Base-by-base conservation (phyloP, 2,888 invertebrate species). In the Aproaerema taeniolella region DNA sequence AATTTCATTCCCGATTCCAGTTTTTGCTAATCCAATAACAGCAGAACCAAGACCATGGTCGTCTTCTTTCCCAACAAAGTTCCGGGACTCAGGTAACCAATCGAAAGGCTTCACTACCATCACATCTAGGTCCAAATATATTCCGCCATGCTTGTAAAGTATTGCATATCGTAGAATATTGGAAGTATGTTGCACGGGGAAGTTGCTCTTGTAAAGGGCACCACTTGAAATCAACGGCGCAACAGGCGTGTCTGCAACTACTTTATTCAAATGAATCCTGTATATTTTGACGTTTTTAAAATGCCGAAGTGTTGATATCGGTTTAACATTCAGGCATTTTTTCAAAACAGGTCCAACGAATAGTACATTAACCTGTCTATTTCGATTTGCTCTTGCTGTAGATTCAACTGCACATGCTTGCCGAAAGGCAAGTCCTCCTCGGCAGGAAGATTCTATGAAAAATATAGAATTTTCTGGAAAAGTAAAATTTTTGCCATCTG, bases 71-170 rank as follows among this genome's bases (percentile, higher is more conserved):
- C 90, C 90, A 6, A 89, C 88, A 53, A 88, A 91, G 63, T 91
- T 90, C n/a, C 13, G n/a, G 1, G 32, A 32, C 7, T 59, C 53
- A 5, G 58, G 71, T 8, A 91, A 56, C 2, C 67, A 54, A 28
- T 88, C 81, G 28, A 92, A 58, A 93, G n/a, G n/a, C n/a, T n/a
- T n/a, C n/a, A n/a, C n/a, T n/a, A n/a, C n/a, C n/a, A n/a, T n/a
- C n/a, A n/a, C n/a, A n/a, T n/a, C n/a, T n/a, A n/a, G n/a, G n/a
- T n/a, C n/a, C n/a, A n/a, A n/a, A n/a, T n/a, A n/a, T 29, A 91
- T 90, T 0, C 93, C 93, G 7, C 92, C 92, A 60, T 88, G 93
- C 58, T 91, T 92, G 88, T 90, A 92, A 0, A 93, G 71, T 0
- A 90, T 89, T 20, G 91, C 59, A 48, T 89, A 91, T 44, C 91